Percentiles rank a stretch among this genome's conserved stretches.
phyloP scores from a whole-genome alignment of 2,888 invertebrate genomes.

The Pilophorus perplexus region DNA sequence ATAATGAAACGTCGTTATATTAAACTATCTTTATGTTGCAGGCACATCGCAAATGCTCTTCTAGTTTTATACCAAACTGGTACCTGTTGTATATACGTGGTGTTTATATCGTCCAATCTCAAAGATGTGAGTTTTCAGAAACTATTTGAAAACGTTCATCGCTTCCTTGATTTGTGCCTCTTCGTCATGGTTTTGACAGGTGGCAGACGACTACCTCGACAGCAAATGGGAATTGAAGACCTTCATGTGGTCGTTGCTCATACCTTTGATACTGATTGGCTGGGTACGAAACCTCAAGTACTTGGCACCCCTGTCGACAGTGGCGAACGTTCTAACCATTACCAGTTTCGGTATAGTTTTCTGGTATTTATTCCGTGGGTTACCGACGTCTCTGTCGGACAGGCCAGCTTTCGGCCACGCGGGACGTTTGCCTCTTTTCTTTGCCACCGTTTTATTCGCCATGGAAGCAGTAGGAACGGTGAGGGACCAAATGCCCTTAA shows the following conservation, averaged over 20 bases:
- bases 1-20: neutral
- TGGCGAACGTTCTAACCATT: slow-evolving; percentile 80
- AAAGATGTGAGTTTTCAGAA: slow-evolving; percentile 5
- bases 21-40: neutral
- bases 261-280: neutral
- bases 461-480: slow-evolving; percentile 92
- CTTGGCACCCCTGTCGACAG: neutral
- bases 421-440: slow-evolving; percentile 80
- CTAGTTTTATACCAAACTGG: neutral
- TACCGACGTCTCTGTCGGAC: too few relatives aligned
- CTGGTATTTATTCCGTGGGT: slow-evolving; percentile 79
- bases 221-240: too few relatives aligned
- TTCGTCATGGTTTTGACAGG: neutral
- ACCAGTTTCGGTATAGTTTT: slow-evolving; percentile 80
- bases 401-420: slow-evolving; percentile 64
- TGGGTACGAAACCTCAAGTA: slow-evolving; percentile 5
- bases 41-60: neutral
- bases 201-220: neutral
- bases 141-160: neutral
- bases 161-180: too few relatives aligned
- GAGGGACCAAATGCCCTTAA: slow-evolving; percentile 53
- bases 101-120: slow-evolving; percentile 5
- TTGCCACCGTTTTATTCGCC: slow-evolving; percentile 93
- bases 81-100: slow-evolving; percentile 1
- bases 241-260: neutral